phyloP scores from a whole-genome alignment of 2,888 invertebrate species.

The Lasioglossum villosulum region DNA sequence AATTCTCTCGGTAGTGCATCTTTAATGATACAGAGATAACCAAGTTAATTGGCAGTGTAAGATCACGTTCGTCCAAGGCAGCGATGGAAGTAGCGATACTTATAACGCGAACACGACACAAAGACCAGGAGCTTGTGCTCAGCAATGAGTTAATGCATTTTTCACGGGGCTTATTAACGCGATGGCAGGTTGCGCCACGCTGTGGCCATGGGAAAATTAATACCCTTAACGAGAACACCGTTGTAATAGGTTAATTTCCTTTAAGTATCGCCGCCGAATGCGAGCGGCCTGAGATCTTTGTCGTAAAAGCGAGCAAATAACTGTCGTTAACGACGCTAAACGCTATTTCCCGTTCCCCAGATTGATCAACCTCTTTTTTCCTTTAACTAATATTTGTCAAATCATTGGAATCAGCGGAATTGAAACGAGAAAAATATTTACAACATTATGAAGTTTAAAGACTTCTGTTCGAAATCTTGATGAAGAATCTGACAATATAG shows the following conservation, averaged over 20 bases:
- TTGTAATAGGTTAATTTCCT: conserved; percentile 27
- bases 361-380: background rate
- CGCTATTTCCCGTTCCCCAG: background rate
- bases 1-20: background rate
- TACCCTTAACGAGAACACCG: conserved; percentile 26
- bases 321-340: background rate
- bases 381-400: background rate
- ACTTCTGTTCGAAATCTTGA: background rate
- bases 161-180: conserved; percentile 49
- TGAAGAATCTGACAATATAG: background rate
- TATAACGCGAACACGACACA: background rate
- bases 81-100: background rate
- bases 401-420: background rate
- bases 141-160: conserved; percentile 64
- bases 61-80: background rate
- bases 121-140: background rate
- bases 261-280: conserved; percentile 6
- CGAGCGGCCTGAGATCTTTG: background rate
- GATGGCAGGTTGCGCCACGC: conserved; percentile 35
- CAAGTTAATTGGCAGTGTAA: background rate
- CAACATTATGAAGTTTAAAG: background rate
- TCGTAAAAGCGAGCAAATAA: background rate
- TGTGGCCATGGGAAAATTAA: conserved; percentile 51
- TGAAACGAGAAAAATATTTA: background rate
- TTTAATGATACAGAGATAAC: background rate